Base-by-base conservation (phyloP, 2,888 invertebrate genomes). In the Busseola fusca region DNA sequence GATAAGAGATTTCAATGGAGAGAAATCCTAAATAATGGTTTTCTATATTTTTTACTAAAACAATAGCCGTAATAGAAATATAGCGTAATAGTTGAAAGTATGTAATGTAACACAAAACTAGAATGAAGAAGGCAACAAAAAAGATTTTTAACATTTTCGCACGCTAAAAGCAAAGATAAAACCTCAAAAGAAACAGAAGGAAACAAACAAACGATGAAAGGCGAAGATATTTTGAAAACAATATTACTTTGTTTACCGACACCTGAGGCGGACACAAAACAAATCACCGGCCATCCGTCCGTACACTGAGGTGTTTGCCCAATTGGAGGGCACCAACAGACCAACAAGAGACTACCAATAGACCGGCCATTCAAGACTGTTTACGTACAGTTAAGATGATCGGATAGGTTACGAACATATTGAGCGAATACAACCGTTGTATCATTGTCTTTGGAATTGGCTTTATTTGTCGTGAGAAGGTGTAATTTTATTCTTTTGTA, bases 331-430 rank as follows among this genome's bases (percentile, higher is more conserved):
- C 48, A 77, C n/a, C 18, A 52, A 66, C 18, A 30, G 45, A 59
- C 58, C 58, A 59, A 59, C 72, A 71, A 54, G n/a, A n/a, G 27
- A 37, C 9, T 37, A 52, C 21, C 52, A 37, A 69, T 54, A 21
- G 30, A n/a, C 42, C 14, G 16, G 1, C 14, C 25, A 45, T 66
- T 66, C 56, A 66, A 64, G 70, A 56, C 65, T 64, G 78, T 78
- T 78, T 81, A 77, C 78, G 64, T 45, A 52, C 56, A 64, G 50
- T 77, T 66, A 48, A 59, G 71, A 54, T 45, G 62, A 72, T 68
- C n/a, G 59, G n/a, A 52, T 64, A 27, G 40, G 7, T 71, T 66
- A 71, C 57, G 7, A 64, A 56, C 50, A 60, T 66, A 66, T 77
- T 66, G 71, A 52, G 25, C 50, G 77, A 70, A 81, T 66, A 40